Conservation (phyloP, 1,140 invertebrate genomes). For the Centruroides sculpturatus region DNA sequence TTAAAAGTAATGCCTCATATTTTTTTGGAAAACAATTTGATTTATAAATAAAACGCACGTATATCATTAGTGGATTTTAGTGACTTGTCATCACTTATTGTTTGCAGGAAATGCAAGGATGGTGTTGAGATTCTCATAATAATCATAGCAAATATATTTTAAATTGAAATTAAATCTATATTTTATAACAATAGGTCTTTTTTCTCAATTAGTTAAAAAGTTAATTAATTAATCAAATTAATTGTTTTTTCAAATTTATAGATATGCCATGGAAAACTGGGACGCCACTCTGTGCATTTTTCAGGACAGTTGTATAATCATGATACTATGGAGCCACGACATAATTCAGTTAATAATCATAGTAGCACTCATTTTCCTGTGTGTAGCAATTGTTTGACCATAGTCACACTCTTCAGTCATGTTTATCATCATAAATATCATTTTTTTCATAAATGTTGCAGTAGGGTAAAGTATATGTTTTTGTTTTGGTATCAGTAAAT, state of each 20-base stretch:
- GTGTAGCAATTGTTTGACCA: constrained; percentile 12
- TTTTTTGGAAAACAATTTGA: too few species aligned
- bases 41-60: too few species aligned
- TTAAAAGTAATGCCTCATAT: too few species aligned
- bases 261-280: constrained; percentile 29
- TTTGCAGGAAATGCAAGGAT: too few species aligned
- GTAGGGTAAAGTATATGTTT: constrained; percentile 15
- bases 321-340: constrained; percentile 46
- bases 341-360: constrained; percentile 30
- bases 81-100: too few species aligned
- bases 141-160: too few species aligned
- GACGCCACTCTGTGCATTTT: constrained; percentile 48
- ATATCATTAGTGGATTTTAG: too few species aligned
- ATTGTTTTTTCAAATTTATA: not conserved
- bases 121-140: too few species aligned
- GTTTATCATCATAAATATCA: constrained; percentile 75
- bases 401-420: constrained; percentile 59
- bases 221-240: too few species aligned
- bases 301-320: constrained; percentile 70
- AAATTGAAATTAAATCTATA: too few species aligned
- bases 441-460: constrained; percentile 63
- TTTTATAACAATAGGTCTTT: too few species aligned
- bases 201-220: too few species aligned
- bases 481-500: not conserved
- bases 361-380: not conserved